phyloP scores from a whole-genome alignment of 2,113 vertebrate genomes.

The Myanophis thanlyinensis region DNA sequence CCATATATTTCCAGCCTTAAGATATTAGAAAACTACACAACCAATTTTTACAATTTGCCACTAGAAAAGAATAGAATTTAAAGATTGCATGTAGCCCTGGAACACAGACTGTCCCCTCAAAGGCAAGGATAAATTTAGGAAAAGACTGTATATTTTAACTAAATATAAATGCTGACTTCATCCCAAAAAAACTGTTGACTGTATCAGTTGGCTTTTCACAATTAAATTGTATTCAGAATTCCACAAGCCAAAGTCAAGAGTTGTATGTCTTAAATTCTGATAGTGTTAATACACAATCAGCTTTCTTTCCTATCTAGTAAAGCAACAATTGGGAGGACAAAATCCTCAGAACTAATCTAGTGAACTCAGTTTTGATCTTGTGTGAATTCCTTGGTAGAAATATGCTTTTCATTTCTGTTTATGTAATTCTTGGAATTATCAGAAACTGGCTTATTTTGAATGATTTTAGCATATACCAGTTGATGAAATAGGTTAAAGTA shows the following conservation, averaged over 20 bases:
- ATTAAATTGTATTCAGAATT: neutral
- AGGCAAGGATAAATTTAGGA: neutral
- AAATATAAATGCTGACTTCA: neutral
- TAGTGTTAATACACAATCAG: neutral
- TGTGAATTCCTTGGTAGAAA: neutral
- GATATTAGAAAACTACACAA: neutral
- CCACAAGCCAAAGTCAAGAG: neutral
- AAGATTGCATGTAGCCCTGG: neutral
- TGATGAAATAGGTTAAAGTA: constrained; percentile 11
- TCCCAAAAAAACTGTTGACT: too few species aligned
- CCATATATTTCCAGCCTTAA: neutral
- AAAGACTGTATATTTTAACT: neutral
- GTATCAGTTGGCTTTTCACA: neutral
- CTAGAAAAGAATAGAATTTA: neutral
- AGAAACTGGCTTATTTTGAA: neutral
- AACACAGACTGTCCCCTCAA: neutral
- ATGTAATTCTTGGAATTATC: neutral
- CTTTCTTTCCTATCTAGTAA: neutral
- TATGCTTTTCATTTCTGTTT: neutral
- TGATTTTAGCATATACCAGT: neutral
- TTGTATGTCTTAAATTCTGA: neutral
- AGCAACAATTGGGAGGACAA: neutral
- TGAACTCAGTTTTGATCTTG: neutral
- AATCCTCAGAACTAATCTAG: neutral
- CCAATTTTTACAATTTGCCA: neutral